Conservation (phyloP, 2,797 vertebrate genomes). For the Scleropages formosus region DNA sequence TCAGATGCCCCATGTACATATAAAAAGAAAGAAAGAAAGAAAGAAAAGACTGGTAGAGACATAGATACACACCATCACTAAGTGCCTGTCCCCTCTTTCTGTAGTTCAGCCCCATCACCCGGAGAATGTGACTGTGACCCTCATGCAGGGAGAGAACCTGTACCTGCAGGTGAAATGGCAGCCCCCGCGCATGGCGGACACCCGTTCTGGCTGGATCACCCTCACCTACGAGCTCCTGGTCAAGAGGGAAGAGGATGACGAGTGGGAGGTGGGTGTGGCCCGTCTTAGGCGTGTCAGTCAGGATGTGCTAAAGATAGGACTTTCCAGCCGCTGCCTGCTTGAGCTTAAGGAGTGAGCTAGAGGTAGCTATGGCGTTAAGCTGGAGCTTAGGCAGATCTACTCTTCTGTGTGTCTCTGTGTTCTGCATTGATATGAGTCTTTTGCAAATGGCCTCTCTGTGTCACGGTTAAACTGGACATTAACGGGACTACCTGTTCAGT, state of each 20-base stretch:
- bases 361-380: background rate
- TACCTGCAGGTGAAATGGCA: constrained; percentile 76
- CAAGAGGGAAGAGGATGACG: constrained; percentile 61
- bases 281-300: background rate
- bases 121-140: constrained; percentile 71
- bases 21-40: too few species aligned
- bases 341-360: background rate
- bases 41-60: too few species aligned
- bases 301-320: background rate
- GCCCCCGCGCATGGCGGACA: constrained; percentile 67
- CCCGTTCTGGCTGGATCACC: constrained; percentile 83
- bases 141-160: constrained; percentile 60
- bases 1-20: too few species aligned
- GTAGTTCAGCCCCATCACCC: constrained; percentile 83
- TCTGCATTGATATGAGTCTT: background rate
- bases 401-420: background rate
- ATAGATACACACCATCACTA: too few species aligned
- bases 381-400: background rate
- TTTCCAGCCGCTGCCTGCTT: background rate
- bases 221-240: constrained; percentile 77
- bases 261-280: constrained; percentile 75
- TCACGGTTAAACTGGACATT: background rate
- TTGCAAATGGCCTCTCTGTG: background rate
- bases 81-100: background rate
- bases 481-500: background rate